A percentile compares a stretch with the other conserved stretches of the same genome.
phyloP scores from a whole-genome alignment of 2,113 vertebrate species.

The Etia nguti region DNA sequence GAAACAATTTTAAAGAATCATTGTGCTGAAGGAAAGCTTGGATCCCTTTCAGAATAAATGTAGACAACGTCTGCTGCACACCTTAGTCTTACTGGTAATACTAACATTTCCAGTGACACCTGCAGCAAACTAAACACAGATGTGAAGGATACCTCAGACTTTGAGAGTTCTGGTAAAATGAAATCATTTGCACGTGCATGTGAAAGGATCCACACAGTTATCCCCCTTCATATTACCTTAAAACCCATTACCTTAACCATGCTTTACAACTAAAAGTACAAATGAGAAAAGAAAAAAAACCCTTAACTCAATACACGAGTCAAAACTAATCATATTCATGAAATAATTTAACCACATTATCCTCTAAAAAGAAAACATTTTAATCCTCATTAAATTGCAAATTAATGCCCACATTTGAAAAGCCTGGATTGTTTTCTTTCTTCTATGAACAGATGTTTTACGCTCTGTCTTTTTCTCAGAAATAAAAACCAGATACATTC shows the following conservation, averaged over 20 bases:
- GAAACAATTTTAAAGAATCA: conserved; percentile 10
- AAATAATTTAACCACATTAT: conserved; percentile 8
- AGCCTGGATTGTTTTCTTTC: not conserved
- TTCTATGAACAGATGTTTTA: conserved; percentile 7
- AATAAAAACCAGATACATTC: conserved; percentile 29
- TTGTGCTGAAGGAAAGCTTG: conserved; percentile 29
- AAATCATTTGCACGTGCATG: not conserved
- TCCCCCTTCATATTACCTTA: conserved; percentile 8
- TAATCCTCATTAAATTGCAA: conserved; percentile 49
- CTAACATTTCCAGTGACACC: conserved; percentile 47
- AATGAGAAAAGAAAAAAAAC: not conserved
- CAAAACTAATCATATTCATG: not conserved
- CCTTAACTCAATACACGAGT: not conserved
- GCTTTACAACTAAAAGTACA: not conserved
- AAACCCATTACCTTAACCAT: not conserved
- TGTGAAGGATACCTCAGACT: conserved; percentile 21
- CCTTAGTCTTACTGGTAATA: not conserved
- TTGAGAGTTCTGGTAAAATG: not conserved
- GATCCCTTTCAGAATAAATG: conserved; percentile 40
- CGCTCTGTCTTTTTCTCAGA: not conserved
- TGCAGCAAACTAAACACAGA: conserved; percentile 48
- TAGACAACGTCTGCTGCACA: not conserved
- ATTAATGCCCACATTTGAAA: conserved; percentile 25
- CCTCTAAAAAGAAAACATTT: conserved; percentile 10
- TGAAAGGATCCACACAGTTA: conserved; percentile 15